Base-by-base conservation (phyloP, 2,797 vertebrate species). In the Notolepis coatsorum region DNA sequence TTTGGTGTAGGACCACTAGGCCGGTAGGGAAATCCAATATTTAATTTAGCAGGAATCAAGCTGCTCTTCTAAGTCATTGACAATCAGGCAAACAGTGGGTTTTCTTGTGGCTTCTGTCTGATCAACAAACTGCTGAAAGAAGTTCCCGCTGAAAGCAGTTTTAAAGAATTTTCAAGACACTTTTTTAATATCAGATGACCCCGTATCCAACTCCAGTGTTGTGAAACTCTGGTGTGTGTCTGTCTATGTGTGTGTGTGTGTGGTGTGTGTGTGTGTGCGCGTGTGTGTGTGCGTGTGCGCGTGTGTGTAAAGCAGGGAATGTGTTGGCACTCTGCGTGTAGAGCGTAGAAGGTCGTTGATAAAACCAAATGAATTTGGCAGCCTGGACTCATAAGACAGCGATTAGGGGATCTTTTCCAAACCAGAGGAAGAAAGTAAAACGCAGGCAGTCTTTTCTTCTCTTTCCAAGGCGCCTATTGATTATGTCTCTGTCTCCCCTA, bases 361-460 rank as follows among this genome's bases (percentile, higher is more conserved):
- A 86, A 90, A 90, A 88, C 77, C 78, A 84, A 89, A 86, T 82
- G 71, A 89, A 87, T 84, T 85, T 90, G 88, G 90, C 84, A 82
- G 82, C 57, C 63, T 63, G 20, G 1, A 64, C 71, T 84, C 82
- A 82, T 73, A 71, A 87, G 81, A 88, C 86, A 85, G 72, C 57
- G 53, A 85, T 87, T 74, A 59, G 38, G 71, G 84, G 81, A 77
- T 75, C 71, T 42, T 57, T 60, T 86, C 85, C 87, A 88, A 89
- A 85, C 86, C 84, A 86, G 79, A 86, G 83, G 70, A 87, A 82
- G 77, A 79, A 77, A 75, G 58, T 71, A 73, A 78, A 55, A 65
- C 20, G 65, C 41, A 69, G 53, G 47, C 69, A 55, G 68, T 65
- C 65, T 84, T 82, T 82, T 78, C 61, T 81, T 84, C 75, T 78